Evolutionary conservation across 2,113 vertebrate genomes (phyloP).

Genomic region (Heliornis fulica): DNA sequence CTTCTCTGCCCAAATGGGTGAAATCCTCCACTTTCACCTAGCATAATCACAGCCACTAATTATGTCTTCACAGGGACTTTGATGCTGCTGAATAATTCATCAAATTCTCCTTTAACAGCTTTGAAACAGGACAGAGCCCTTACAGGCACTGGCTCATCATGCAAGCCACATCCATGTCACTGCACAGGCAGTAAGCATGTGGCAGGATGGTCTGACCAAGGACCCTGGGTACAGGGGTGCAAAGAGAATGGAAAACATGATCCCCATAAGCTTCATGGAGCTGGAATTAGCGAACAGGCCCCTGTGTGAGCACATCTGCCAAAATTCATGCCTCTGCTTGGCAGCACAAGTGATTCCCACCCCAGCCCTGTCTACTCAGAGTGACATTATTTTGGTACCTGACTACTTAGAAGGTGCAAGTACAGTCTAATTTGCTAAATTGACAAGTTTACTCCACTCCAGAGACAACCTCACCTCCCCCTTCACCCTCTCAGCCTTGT

Average conservation of each 20-base stretch:
- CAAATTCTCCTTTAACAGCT: neutral
- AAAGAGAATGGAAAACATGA: neutral
- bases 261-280: neutral
- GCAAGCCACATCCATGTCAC: rapidly evolving
- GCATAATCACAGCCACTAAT: neutral
- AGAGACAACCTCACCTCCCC: neutral
- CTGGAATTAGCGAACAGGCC: neutral
- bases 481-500: neutral
- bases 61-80: neutral
- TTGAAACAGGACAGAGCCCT: neutral
- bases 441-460: neutral
- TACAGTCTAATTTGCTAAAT: neutral
- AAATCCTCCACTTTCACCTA: neutral
- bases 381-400: neutral
- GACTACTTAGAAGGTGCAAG: neutral
- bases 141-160: rapidly evolving
- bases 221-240: rapidly evolving
- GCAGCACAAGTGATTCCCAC: neutral
- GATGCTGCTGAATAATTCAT: neutral
- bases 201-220: neutral
- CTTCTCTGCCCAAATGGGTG: rapidly evolving
- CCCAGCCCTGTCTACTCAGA: neutral
- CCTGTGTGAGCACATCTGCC: neutral
- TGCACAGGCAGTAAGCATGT: rapidly evolving
- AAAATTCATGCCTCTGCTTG: neutral